phyloP scores from a whole-genome alignment of 2,113 vertebrate species.

The Colius striatus region DNA sequence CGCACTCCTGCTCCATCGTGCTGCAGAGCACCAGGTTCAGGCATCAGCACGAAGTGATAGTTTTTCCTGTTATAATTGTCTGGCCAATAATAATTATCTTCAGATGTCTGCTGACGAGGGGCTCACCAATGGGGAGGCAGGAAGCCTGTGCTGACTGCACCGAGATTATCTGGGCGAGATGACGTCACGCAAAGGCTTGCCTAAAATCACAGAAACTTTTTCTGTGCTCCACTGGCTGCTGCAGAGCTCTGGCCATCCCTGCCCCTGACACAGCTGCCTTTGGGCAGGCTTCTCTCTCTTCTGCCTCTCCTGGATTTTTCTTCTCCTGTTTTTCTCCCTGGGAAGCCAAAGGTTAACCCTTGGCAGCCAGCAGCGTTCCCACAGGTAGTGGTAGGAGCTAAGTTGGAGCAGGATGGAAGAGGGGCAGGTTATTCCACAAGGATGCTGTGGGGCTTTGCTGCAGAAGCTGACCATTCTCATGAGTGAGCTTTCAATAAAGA shows the following conservation, averaged over 20 bases:
- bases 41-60: conserved; percentile 65
- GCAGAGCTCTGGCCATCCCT: neutral
- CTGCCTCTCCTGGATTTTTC: neutral
- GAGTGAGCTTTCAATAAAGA: neutral
- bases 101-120: conserved; percentile 96
- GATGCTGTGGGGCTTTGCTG: neutral
- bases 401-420: neutral
- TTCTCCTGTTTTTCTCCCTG: neutral
- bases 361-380: accelerated
- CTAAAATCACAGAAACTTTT: conserved; percentile 70
- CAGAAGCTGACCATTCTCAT: neutral
- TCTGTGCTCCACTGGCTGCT: neutral
- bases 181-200: conserved; percentile 76
- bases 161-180: conserved; percentile 70
- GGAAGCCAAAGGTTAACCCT: neutral
- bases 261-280: neutral
- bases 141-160: conserved; percentile 83
- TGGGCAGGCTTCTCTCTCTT: neutral
- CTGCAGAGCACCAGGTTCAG: conserved; percentile 55
- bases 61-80: conserved; percentile 76
- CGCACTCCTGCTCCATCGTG: neutral
- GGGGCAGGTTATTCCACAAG: neutral
- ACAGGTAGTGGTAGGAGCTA: neutral
- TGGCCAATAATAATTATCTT: conserved; percentile 88
- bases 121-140: conserved; percentile 84